Evolutionary conservation across 2,113 vertebrate genomes (phyloP).

Genomic region (Brachypodius melanocephalos): DNA sequence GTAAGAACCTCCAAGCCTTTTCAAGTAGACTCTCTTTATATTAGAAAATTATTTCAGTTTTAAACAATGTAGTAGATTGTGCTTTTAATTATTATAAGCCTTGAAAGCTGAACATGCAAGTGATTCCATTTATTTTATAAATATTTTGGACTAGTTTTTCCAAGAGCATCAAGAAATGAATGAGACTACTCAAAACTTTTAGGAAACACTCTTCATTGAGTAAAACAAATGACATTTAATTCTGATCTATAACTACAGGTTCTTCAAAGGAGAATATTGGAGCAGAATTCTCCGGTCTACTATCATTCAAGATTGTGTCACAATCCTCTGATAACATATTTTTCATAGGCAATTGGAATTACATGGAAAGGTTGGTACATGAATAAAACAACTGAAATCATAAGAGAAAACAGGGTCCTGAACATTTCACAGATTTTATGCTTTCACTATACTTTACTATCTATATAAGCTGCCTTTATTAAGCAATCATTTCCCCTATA

Average conservation of each 20-base stretch:
- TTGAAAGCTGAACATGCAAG: neutral
- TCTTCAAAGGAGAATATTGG: neutral
- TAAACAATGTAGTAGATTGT: neutral
- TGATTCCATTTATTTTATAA: neutral
- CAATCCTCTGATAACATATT: neutral
- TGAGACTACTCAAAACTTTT: neutral
- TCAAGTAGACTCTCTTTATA: neutral
- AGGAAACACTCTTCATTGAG: neutral
- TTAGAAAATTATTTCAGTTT: neutral
- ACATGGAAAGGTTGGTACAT: neutral
- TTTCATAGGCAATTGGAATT: neutral
- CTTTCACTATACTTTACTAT: neutral
- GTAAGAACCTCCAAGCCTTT: neutral
- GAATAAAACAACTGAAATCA: neutral
- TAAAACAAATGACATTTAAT: neutral
- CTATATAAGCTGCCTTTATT: neutral
- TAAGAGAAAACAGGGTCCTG: neutral
- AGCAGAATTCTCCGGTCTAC: neutral
- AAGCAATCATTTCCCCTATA: neutral
- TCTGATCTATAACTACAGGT: neutral
- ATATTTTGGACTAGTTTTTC: neutral
- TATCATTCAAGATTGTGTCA: neutral
- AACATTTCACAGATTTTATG: neutral
- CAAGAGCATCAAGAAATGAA: neutral
- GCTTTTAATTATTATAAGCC: neutral